Conservation (phyloP, 2,797 vertebrate genomes). For the Strix occidentalis region DNA sequence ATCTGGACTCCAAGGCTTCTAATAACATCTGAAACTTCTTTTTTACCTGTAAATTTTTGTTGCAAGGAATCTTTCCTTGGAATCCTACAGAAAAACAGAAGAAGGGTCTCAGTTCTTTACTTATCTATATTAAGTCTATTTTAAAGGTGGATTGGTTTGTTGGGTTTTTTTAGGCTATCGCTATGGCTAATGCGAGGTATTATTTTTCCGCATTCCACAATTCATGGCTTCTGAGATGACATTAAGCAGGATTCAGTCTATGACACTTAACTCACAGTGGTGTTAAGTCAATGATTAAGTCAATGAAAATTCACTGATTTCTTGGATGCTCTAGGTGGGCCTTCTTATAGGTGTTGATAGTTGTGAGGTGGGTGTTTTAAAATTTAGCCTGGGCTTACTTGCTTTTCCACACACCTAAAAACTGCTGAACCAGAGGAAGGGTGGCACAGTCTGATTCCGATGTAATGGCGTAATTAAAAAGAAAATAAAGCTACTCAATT, state of each 20-base stretch:
- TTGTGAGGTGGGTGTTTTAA: neutral
- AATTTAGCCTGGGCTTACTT: neutral
- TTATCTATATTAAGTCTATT: neutral
- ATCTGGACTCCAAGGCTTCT: neutral
- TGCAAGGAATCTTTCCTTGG: neutral
- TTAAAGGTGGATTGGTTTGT: neutral
- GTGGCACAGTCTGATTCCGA: neutral
- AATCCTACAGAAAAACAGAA: neutral
- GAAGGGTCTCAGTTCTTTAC: neutral
- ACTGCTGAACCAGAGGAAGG: neutral
- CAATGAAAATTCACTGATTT: neutral
- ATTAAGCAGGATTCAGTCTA: neutral
- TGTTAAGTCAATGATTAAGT: neutral
- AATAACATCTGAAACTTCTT: neutral
- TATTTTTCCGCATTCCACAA: neutral
- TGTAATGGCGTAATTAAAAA: neutral
- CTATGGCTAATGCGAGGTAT: neutral
- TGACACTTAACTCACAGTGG: neutral
- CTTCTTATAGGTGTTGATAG: neutral
- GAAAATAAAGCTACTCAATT: neutral
- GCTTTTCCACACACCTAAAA: neutral
- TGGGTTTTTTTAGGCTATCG: neutral
- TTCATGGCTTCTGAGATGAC: neutral
- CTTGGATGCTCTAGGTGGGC: neutral
- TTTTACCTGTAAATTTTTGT: neutral